A percentile compares a stretch with the other conserved stretches of the same genome.
Evolutionary conservation across 2,888 invertebrate species (phyloP).

Genomic region (Drosophila meridionalis): DNA sequence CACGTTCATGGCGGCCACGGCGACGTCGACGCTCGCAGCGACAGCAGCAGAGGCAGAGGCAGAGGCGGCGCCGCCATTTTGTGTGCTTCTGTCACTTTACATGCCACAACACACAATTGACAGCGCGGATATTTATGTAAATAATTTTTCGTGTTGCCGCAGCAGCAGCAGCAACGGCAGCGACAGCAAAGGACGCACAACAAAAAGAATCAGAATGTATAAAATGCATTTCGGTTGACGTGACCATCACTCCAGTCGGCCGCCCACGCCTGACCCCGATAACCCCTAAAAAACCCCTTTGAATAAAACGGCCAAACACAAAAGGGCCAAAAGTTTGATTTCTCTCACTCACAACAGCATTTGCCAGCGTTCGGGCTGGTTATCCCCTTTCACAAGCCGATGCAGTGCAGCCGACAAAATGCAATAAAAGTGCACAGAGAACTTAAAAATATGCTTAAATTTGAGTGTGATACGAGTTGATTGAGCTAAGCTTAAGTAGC

Average conservation of each 20-base stretch:
- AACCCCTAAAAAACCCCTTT: background rate
- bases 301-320: slow-evolving; percentile 29
- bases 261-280: background rate
- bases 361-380: background rate
- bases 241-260: slow-evolving; percentile 52
- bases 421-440: slow-evolving; percentile 21
- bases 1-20: slow-evolving; percentile 57
- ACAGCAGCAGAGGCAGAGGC: slow-evolving; percentile 21
- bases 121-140: slow-evolving; percentile 78
- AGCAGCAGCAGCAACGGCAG: slow-evolving; percentile 45
- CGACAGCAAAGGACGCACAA: slow-evolving; percentile 42
- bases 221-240: slow-evolving; percentile 75
- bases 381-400: background rate
- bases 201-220: slow-evolving; percentile 50
- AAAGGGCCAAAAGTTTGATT: slow-evolving; percentile 35
- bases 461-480: background rate
- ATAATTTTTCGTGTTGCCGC: slow-evolving; percentile 77
- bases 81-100: slow-evolving; percentile 79
- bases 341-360: slow-evolving; percentile 36
- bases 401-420: slow-evolving; percentile 51
- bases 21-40: slow-evolving; percentile 21
- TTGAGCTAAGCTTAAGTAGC: slow-evolving; percentile 6
- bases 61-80: slow-evolving; percentile 73
- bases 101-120: slow-evolving; percentile 79
- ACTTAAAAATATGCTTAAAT: background rate